Percentiles rank a stretch among this genome's conserved stretches.
phyloP scores from a whole-genome alignment of 2,113 vertebrate species.

The Thunnus thynnus region DNA sequence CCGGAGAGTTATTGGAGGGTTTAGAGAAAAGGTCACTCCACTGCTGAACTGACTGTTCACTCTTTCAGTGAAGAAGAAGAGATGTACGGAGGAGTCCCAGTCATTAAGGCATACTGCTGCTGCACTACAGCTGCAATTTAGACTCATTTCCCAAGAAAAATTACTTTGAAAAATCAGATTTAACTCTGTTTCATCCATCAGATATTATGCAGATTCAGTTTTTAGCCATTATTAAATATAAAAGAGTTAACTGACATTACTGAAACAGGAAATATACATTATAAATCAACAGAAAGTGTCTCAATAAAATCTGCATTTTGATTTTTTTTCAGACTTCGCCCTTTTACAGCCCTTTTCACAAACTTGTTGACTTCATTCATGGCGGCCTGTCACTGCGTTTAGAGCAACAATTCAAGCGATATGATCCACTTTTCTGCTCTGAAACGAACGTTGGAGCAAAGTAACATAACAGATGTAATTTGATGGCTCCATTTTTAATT shows the following conservation, averaged over 20 bases:
- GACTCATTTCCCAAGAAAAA: neutral
- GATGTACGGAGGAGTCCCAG: slow-evolving; percentile 11
- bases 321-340: neutral
- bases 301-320: neutral
- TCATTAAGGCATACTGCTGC: neutral
- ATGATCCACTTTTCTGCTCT: neutral
- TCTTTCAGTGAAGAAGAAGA: slow-evolving; percentile 29
- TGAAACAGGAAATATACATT: neutral
- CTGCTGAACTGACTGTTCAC: slow-evolving; percentile 66
- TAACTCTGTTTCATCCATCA: neutral
- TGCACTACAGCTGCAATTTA: neutral
- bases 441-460: slow-evolving; percentile 23
- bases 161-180: neutral
- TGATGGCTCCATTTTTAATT: slow-evolving; percentile 67
- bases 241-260: no score
- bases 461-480: slow-evolving; percentile 57
- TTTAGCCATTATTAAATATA: no score
- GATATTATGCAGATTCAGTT: neutral
- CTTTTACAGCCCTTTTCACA: neutral
- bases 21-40: slow-evolving; percentile 74
- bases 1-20: slow-evolving; percentile 65
- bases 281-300: neutral
- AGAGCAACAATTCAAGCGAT: neutral
- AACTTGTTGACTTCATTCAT: neutral
- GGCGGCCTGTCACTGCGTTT: neutral